Evolutionary conservation across 2,888 invertebrate species (phyloP).

Genomic region (Agrenia bidenticulata): DNA sequence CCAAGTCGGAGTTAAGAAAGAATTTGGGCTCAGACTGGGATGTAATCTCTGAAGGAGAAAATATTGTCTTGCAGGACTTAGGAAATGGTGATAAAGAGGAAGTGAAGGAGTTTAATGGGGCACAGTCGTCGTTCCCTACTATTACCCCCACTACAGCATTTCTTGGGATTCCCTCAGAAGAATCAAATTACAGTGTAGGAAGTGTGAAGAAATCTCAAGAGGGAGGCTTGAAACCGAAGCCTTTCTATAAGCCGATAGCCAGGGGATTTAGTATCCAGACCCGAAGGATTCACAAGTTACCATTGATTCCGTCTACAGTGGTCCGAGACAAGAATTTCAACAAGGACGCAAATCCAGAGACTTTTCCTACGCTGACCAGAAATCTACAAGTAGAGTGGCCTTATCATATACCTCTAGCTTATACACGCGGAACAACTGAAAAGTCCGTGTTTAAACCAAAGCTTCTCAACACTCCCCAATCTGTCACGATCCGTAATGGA

Average conservation of each 20-base stretch:
- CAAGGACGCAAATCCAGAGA: background rate
- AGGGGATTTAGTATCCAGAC: background rate
- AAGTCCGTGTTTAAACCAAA: background rate
- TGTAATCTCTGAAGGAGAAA: background rate
- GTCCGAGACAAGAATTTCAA: slow-evolving; percentile 16
- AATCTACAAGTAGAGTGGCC: slow-evolving; percentile 22
- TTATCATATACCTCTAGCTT: slow-evolving; percentile 30
- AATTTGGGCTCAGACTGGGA: no score
- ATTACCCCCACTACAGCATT: background rate
- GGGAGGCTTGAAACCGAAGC: slow-evolving; percentile 7
- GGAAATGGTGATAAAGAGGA: slow-evolving; percentile 2
- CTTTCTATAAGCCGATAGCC: slow-evolving; percentile 11
- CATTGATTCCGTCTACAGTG: background rate
- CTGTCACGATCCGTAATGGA: background rate
- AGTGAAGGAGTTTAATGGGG: slow-evolving; percentile 1
- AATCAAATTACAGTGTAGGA: background rate
- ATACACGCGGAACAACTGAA: slow-evolving; percentile 24
- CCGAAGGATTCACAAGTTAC: background rate
- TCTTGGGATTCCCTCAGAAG: background rate
- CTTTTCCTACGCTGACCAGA: background rate
- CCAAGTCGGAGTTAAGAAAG: no score
- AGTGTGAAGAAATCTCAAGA: slow-evolving; percentile 23
- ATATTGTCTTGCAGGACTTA: background rate
- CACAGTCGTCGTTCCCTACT: no score
- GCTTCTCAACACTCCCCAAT: background rate